Percentiles rank a stretch among this genome's conserved stretches.
Evolutionary conservation across 1,140 invertebrate species (phyloP).

Genomic region (Drosophila pachea): DNA sequence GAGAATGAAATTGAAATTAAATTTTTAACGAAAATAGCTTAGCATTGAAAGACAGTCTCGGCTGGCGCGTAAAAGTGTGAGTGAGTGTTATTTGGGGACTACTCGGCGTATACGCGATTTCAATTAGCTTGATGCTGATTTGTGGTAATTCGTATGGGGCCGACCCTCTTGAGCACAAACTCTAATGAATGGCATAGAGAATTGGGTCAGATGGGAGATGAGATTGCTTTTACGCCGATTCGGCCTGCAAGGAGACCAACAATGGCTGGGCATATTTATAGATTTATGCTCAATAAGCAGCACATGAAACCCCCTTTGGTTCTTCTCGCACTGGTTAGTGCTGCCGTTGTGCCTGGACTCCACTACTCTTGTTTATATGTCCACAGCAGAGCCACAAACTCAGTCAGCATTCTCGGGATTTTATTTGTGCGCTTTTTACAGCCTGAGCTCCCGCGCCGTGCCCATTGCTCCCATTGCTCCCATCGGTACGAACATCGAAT

Average conservation of each 20-base stretch:
- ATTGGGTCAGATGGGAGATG: slow-evolving; percentile 51
- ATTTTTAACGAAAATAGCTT: too few relatives aligned
- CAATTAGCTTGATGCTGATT: slow-evolving; percentile 9
- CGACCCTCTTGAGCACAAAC: not conserved
- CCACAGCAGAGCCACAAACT: slow-evolving; percentile 38
- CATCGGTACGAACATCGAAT: too few relatives aligned
- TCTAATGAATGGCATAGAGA: slow-evolving; percentile 32
- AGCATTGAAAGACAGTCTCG: too few relatives aligned
- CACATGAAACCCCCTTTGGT: slow-evolving; percentile 35
- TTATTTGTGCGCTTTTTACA: slow-evolving; percentile 46
- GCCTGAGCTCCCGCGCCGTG: slow-evolving; percentile 1
- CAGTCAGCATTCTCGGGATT: slow-evolving; percentile 47
- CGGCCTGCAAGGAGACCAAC: slow-evolving; percentile 31
- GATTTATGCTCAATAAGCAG: slow-evolving; percentile 46
- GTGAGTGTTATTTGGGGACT: not conserved
- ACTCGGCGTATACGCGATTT: not conserved
- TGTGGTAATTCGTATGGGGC: slow-evolving; percentile 5
- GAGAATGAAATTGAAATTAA: slow-evolving; percentile 1
- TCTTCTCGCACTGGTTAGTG: slow-evolving; percentile 6
- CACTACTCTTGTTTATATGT: slow-evolving; percentile 36
- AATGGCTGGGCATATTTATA: slow-evolving; percentile 64
- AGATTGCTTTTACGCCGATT: slow-evolving; percentile 22
- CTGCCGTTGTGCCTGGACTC: slow-evolving; percentile 15
- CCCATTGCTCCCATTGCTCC: not conserved
- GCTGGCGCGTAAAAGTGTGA: too few relatives aligned